A percentile compares a stretch with the other conserved stretches of the same genome.
phyloP scores from a whole-genome alignment of 1,140 invertebrate species.

The Drusus annulatus region DNA sequence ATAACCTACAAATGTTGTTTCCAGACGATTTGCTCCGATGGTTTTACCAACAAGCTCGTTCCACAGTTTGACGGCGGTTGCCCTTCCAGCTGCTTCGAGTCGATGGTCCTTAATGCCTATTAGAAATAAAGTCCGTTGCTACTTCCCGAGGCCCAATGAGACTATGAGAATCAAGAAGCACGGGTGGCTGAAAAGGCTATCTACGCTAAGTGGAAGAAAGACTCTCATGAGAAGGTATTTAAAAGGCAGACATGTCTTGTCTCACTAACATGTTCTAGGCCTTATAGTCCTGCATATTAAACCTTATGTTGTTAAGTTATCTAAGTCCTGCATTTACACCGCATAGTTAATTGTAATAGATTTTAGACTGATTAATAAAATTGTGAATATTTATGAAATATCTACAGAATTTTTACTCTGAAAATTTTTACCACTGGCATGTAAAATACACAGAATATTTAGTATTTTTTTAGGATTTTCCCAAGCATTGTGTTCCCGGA shows the following conservation, averaged over 20 bases:
- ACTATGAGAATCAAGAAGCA: conserved; percentile 78
- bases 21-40: conserved; percentile 26
- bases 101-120: conserved; percentile 27
- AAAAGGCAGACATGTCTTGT: conserved; percentile 79
- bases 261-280: conserved; percentile 72
- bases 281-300: too few species aligned
- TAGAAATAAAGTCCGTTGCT: conserved; percentile 69
- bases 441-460: not conserved
- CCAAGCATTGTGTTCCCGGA: too few species aligned
- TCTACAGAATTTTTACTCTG: too few species aligned
- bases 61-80: not conserved
- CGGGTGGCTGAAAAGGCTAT: conserved; percentile 79
- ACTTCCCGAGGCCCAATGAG: conserved; percentile 83
- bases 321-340: too few species aligned
- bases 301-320: too few species aligned
- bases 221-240: conserved; percentile 83
- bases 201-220: conserved; percentile 77
- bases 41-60: conserved; percentile 20
- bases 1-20: conserved; percentile 3
- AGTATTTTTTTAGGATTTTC: too few species aligned
- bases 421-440: too few species aligned
- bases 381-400: too few species aligned
- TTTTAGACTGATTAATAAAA: too few species aligned
- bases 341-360: too few species aligned
- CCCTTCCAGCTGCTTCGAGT: not conserved